Base-by-base conservation (phyloP, 2,797 vertebrate species). In the Trachops cirrhosus region DNA sequence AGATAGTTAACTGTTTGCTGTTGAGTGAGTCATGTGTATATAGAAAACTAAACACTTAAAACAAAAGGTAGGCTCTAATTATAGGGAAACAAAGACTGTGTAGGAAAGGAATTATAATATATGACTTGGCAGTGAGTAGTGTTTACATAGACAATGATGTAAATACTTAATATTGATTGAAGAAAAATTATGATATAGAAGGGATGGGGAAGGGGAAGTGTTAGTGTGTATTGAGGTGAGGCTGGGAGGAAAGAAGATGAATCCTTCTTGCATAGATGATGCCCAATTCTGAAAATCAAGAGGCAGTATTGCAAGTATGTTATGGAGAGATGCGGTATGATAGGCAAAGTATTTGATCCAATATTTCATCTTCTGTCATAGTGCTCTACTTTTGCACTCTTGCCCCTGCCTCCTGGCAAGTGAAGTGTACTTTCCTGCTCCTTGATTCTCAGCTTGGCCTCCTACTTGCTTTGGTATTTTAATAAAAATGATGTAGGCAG, bases 21-120 rank as follows among this genome's bases (percentile, higher is more conserved):
- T 68, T 68, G 41, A 92, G 41, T 79, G 80, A 96, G 24, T 95
- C 70, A 75, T 64, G 74, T 54, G 10, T 52, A 71, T 87, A 52
- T 32, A 86, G 84, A 79, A 93, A 83, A 82, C 39, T 22, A 94
- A 91, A 83, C 57, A 94, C 64, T 39, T 86, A 62, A 78, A 86
- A 57, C 67, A 92, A 82, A 95, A 86, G 82, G 73, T 64, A 93
- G 92, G 15, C 54, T 78, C 10, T 50, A 88, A 93, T 88, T 85
- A 62, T 26, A 52, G 37, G 86, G 46, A 86, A 91, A 83, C 57
- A 83, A 59, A 79, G 68, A 73, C 9, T 84, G 70, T 74, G 71
- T 19, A 89, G 54, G 57, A 95, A 83, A 86, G 26, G 9, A 83
- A 80, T 86, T 91, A 44, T 62, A 85, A 57, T 86, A 64, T 52